Conservation (phyloP, 2,888 invertebrate genomes). For the Creontiades dilutus region DNA sequence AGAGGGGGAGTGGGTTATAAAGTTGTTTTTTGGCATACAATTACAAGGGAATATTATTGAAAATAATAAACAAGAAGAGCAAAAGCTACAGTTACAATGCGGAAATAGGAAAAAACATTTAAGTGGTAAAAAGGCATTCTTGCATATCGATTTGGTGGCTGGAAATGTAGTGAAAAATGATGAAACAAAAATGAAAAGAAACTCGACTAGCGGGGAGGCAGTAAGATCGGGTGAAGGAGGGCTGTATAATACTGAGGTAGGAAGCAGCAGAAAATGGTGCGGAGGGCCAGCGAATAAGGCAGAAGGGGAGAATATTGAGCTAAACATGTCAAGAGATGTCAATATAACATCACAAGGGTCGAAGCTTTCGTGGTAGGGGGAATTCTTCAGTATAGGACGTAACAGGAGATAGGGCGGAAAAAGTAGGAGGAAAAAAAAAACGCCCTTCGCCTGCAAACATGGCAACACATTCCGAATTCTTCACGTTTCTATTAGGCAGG, state of each 20-base stretch:
- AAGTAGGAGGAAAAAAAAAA: conserved; percentile 27
- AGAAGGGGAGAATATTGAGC: conserved; percentile 41
- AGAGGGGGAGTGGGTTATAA: too few relatives aligned
- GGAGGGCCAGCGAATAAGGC: conserved; percentile 19
- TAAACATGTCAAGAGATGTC: conserved; percentile 55
- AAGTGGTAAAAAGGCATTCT: conserved; percentile 21
- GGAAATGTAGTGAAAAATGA: not conserved
- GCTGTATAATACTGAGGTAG: not conserved
- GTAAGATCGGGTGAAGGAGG: not conserved
- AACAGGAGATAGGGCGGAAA: conserved; percentile 28
- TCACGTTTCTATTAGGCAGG: conserved; percentile 55
- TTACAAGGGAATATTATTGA: too few relatives aligned
- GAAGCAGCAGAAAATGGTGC: conserved; percentile 2
- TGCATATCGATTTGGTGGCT: conserved; percentile 14
- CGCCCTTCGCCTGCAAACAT: conserved; percentile 34
- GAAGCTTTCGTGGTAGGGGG: conserved; percentile 47
- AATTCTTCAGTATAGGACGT: conserved; percentile 41
- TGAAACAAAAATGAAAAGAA: conserved; percentile 1
- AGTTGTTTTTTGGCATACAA: too few relatives aligned
- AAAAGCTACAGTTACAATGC: too few relatives aligned
- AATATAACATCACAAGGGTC: conserved; percentile 55
- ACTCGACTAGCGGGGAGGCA: conserved; percentile 8
- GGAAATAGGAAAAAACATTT: too few relatives aligned
- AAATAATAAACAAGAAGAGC: too few relatives aligned
- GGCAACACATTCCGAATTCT: conserved; percentile 54